Conservation (phyloP, 2,888 invertebrate species). For the Trachelus stipa region DNA sequence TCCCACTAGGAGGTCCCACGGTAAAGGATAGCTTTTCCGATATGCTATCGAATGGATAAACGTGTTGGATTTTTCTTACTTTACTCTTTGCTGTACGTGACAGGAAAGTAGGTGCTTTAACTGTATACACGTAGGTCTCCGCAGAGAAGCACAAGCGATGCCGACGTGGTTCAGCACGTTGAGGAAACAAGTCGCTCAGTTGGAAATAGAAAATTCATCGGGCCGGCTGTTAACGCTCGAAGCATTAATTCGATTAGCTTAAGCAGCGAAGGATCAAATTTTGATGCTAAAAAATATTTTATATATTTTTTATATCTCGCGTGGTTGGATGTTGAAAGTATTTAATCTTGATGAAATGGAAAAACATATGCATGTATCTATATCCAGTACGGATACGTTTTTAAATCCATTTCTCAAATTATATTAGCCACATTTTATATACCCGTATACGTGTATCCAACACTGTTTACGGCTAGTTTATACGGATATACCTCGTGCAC, state of each 20-base stretch:
- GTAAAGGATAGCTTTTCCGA: slow-evolving; percentile 8
- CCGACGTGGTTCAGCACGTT: background rate
- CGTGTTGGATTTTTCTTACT: background rate
- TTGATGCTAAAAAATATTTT: background rate
- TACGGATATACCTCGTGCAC: background rate
- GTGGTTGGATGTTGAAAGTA: background rate
- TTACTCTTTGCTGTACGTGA: slow-evolving; percentile 8
- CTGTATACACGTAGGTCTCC: background rate
- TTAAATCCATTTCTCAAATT: background rate
- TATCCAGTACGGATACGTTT: background rate
- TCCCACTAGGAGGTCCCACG: background rate
- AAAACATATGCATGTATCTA: background rate
- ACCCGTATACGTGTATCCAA: background rate
- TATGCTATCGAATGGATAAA: slow-evolving; percentile 11
- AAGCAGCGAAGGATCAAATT: background rate
- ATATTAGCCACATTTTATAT: background rate
- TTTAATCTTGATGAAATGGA: background rate
- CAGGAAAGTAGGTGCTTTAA: slow-evolving; percentile 1
- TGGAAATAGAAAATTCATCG: slow-evolving; percentile 18
- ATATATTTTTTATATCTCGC: background rate
- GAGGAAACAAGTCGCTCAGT: background rate
- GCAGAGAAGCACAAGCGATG: background rate
- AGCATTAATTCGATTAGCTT: background rate
- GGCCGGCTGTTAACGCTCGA: slow-evolving; percentile 2
- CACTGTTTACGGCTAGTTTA: background rate